Conservation (phyloP, 2,888 invertebrate species). For the Disparrhopalites patrizii region DNA sequence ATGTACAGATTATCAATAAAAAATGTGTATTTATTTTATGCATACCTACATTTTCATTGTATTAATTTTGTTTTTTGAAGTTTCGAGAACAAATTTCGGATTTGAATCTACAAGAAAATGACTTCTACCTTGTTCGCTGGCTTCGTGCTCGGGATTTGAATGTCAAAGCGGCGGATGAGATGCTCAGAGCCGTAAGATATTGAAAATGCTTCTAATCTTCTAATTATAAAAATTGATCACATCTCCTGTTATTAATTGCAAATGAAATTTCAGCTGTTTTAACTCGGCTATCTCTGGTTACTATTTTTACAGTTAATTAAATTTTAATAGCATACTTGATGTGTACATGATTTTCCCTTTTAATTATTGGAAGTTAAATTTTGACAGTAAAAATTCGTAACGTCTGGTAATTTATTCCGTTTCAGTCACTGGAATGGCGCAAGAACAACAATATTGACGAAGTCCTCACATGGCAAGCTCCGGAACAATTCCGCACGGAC, state of each 20-base stretch:
- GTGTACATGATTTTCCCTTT: too few relatives aligned
- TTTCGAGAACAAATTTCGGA: constrained; percentile 35
- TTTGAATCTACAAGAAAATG: constrained; percentile 27
- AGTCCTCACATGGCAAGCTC: constrained; percentile 27
- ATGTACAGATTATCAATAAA: not conserved
- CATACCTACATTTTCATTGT: constrained; percentile 1
- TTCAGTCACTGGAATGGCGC: constrained; percentile 23
- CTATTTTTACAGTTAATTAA: too few relatives aligned
- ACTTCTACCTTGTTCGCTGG: constrained; percentile 38
- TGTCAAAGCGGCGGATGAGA: constrained; percentile 37
- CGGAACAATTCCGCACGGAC: constrained; percentile 15
- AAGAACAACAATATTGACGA: constrained; percentile 17
- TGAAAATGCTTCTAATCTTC: too few relatives aligned
- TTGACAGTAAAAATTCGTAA: not conserved
- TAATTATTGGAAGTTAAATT: not conserved
- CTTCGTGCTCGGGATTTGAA: constrained; percentile 41
- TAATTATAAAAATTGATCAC: not conserved
- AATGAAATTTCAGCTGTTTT: not conserved
- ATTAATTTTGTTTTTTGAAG: constrained; percentile 13
- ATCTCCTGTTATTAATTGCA: not conserved
- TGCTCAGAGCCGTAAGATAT: constrained; percentile 38
- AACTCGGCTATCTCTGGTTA: too few relatives aligned
- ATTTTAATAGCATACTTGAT: not conserved
- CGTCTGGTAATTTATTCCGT: not conserved
- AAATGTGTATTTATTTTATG: not conserved